Conservation (phyloP, 2,113 vertebrate species). For the Hucho hucho region DNA sequence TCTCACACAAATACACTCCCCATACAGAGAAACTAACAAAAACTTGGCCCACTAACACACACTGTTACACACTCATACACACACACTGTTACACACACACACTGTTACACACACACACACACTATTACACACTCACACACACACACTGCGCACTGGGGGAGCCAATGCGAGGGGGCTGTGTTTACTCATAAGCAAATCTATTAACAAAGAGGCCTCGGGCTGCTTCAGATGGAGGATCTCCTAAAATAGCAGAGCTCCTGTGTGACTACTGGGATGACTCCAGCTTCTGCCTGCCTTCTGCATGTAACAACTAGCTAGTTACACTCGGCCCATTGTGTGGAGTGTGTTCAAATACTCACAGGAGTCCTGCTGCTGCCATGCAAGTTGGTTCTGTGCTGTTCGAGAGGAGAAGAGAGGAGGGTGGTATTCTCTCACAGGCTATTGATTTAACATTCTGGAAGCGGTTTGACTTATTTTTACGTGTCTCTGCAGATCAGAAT, state of each 20-base stretch:
- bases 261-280: conserved; percentile 4
- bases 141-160: background rate
- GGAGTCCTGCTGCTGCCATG: no score
- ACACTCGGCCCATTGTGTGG: no score
- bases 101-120: background rate
- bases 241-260: conserved; percentile 27
- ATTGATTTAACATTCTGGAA: background rate
- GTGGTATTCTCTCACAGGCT: background rate
- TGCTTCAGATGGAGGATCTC: conserved; percentile 10
- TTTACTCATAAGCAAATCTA: conserved; percentile 25
- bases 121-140: no score
- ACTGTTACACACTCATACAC: background rate
- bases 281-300: background rate
- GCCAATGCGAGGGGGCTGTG: background rate
- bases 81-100: conserved; percentile 10
- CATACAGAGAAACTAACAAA: no score
- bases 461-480: background rate
- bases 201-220: conserved; percentile 23
- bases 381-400: no score
- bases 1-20: no score
- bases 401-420: background rate
- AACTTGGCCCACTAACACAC: no score
- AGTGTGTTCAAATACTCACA: no score
- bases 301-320: background rate
- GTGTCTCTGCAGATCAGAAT: background rate